Conservation (phyloP, 1,140 invertebrate genomes). For the Ladona fulva region DNA sequence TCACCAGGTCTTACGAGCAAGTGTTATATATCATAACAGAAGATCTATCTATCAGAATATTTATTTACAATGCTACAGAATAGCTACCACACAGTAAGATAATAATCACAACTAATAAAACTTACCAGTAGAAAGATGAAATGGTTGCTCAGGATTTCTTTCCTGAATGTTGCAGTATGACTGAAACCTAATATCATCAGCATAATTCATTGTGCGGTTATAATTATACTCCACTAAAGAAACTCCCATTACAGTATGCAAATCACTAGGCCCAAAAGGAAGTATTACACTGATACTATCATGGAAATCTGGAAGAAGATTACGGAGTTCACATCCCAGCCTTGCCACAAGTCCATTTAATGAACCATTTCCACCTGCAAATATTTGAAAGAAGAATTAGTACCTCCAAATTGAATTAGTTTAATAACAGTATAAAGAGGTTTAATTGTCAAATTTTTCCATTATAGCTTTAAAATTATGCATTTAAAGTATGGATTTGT, state of each 20-base stretch:
- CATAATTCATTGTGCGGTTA: not conserved
- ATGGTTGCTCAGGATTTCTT: not conserved
- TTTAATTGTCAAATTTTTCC: too few species aligned
- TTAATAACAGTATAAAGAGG: too few species aligned
- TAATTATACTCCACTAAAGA: not conserved
- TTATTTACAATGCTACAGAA: too few species aligned
- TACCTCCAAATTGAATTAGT: too few species aligned
- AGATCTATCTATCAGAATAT: too few species aligned
- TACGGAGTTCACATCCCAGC: not conserved
- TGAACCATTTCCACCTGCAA: not conserved
- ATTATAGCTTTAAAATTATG: too few species aligned
- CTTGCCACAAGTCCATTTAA: not conserved
- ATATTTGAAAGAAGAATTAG: too few species aligned
- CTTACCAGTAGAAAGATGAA: not conserved
- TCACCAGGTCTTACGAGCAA: too few species aligned
- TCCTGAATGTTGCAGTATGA: not conserved
- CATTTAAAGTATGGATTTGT: too few species aligned
- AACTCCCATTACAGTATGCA: not conserved
- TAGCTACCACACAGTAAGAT: too few species aligned
- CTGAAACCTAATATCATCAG: not conserved
- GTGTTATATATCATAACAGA: too few species aligned
- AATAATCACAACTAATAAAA: too few species aligned
- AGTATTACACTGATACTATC: not conserved
- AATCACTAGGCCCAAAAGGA: not conserved
- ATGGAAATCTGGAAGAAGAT: not conserved